Evolutionary conservation across 2,113 vertebrate genomes (phyloP).

Genomic region (Ptilorrhoa leucosticta): DNA sequence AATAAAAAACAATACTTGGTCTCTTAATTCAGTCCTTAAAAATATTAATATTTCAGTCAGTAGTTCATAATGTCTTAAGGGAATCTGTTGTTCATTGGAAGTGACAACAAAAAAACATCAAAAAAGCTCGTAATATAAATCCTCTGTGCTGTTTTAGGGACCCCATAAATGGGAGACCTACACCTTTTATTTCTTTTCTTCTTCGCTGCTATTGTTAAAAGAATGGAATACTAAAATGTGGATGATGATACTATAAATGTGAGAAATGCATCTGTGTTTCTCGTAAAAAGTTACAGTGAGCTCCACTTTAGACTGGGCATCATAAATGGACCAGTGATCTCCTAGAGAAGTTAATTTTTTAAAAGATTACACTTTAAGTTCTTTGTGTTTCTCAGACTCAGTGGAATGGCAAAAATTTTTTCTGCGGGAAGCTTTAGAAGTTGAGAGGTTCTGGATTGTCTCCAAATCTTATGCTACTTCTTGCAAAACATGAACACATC

Average conservation of each 20-base stretch:
- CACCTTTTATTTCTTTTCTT: neutral
- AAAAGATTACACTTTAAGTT: neutral
- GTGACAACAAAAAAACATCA: neutral
- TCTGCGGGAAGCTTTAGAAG: constrained; percentile 40
- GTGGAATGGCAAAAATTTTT: constrained; percentile 41
- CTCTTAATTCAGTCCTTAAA: neutral
- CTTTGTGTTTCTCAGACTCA: constrained; percentile 3
- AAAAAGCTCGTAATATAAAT: neutral
- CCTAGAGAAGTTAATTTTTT: neutral
- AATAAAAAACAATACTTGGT: neutral
- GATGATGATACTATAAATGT: neutral
- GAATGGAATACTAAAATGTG: neutral
- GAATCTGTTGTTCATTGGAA: neutral
- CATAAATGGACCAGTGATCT: neutral
- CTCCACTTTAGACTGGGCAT: neutral
- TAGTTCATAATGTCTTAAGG: neutral
- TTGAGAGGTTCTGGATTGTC: constrained; percentile 26
- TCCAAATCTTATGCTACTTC: constrained; percentile 44
- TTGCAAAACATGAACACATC: constrained; percentile 27
- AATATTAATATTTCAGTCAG: neutral
- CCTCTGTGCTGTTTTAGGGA: neutral
- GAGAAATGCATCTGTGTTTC: neutral
- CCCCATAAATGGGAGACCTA: neutral
- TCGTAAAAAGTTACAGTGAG: neutral
- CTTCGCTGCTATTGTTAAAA: neutral